A percentile compares a stretch with the other conserved stretches of the same genome.
These are phyloP conservation scores for Ladona fulva DNA, from an alignment of 1,140 invertebrate genomes.

Conservation along the genomic window DNA sequence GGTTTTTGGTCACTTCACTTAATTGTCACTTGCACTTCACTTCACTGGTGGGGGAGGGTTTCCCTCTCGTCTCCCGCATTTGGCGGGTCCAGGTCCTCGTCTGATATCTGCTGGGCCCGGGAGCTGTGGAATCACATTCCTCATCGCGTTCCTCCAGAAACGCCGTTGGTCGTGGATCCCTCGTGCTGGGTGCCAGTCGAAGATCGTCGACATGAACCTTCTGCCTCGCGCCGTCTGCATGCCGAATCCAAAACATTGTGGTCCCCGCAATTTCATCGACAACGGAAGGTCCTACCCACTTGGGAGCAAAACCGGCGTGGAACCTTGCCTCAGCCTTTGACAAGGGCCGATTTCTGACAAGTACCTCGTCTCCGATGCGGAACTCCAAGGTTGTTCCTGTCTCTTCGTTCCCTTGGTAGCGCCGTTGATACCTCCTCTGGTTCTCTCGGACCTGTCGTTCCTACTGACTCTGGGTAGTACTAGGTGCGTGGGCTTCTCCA, in stretches of 20 bases:
- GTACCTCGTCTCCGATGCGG: background rate
- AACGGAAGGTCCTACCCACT: constrained; percentile 21
- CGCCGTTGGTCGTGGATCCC: too few species aligned
- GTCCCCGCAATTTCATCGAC: background rate
- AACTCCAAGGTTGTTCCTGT: background rate
- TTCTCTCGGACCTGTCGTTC: background rate
- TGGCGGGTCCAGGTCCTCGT: too few species aligned
- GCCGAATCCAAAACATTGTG: constrained; percentile 14
- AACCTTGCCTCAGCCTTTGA: constrained; percentile 19
- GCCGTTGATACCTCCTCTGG: background rate
- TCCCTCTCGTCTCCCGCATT: too few species aligned
- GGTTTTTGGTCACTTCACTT: too few species aligned
- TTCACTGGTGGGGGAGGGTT: too few species aligned
- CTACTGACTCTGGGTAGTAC: background rate
- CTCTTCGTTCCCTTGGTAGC: background rate
- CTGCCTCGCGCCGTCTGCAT: constrained; percentile 10
- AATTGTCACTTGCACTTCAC: too few species aligned
- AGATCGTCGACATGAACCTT: constrained; percentile 14
- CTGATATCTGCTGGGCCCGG: too few species aligned
- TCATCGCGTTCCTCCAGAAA: too few species aligned
- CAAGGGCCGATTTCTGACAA: constrained; percentile 14
- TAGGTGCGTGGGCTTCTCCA: background rate
- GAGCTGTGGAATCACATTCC: too few species aligned
- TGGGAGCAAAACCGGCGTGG: constrained; percentile 20
- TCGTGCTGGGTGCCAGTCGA: constrained; percentile 16